Evolutionary conservation across 2,797 vertebrate species (phyloP).

Genomic region (Paramormyrops hopkinsi): DNA sequence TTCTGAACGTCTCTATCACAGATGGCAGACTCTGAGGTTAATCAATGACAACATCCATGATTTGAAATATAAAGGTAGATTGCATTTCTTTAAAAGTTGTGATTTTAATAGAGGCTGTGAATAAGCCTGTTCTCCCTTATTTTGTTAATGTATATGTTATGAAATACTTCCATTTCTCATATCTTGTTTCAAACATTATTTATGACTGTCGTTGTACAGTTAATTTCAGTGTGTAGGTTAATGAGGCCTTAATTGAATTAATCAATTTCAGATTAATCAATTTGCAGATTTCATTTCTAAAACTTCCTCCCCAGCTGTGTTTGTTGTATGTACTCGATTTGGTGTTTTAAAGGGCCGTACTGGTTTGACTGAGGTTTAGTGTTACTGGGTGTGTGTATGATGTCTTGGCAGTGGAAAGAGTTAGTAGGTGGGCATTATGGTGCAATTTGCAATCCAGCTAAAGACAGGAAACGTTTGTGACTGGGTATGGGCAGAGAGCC

Average conservation of each 20-base stretch:
- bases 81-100: neutral
- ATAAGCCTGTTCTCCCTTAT: neutral
- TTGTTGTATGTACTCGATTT: neutral
- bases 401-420: slow-evolving; percentile 47
- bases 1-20: slow-evolving; percentile 53
- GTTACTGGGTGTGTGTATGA: slow-evolving; percentile 1
- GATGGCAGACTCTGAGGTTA: neutral
- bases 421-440: slow-evolving; percentile 48
- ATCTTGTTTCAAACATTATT: neutral
- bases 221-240: neutral
- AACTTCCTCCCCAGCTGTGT: neutral
- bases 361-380: neutral
- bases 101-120: neutral
- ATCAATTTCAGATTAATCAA: neutral
- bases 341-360: neutral
- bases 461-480: slow-evolving; percentile 41
- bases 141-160: neutral
- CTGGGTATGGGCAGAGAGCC: slow-evolving; percentile 12
- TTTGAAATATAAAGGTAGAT: neutral
- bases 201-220: neutral
- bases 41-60: neutral
- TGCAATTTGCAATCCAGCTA: slow-evolving; percentile 49
- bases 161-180: neutral
- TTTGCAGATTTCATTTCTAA: neutral
- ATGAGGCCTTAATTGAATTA: neutral